These are phyloP conservation scores for Caligus rogercresseyi DNA, from an alignment of 1,140 invertebrate species.

Conservation along the genomic window DNA sequence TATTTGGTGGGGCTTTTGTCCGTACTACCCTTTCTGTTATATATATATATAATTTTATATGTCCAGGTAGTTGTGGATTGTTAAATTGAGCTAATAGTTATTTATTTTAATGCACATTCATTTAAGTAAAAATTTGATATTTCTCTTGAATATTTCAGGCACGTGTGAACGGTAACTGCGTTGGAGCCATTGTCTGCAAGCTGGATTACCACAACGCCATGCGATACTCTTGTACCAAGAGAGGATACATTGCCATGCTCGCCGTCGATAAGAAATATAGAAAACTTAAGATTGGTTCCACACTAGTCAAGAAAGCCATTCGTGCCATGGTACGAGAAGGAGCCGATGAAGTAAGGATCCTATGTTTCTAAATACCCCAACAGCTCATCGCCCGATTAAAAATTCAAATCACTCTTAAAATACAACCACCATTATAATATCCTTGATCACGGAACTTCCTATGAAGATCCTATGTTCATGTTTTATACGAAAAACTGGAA, in stretches of 20 bases:
- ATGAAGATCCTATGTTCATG: no score
- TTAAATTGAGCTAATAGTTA: no score
- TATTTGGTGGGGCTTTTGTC: not conserved
- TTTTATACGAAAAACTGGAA: no score
- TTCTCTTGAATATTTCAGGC: not conserved
- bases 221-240: slow-evolving; percentile 48
- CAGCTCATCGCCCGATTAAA: slow-evolving; percentile 4
- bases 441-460: no score
- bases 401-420: no score
- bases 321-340: slow-evolving; percentile 76
- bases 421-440: no score
- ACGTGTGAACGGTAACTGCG: slow-evolving; percentile 40
- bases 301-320: slow-evolving; percentile 26
- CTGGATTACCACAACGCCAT: slow-evolving; percentile 63
- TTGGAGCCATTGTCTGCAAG: slow-evolving; percentile 96
- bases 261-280: slow-evolving; percentile 90
- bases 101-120: not conserved
- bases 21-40: not conserved
- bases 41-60: no score
- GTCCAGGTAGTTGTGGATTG: no score
- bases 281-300: slow-evolving; percentile 70
- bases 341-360: slow-evolving; percentile 65
- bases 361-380: slow-evolving; percentile 1
- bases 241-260: slow-evolving; percentile 98
- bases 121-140: not conserved